A percentile compares a stretch with the other conserved stretches of the same genome.
Evolutionary conservation across 2,797 vertebrate genomes (phyloP).

Genomic region (Gallinago nigripennis): DNA sequence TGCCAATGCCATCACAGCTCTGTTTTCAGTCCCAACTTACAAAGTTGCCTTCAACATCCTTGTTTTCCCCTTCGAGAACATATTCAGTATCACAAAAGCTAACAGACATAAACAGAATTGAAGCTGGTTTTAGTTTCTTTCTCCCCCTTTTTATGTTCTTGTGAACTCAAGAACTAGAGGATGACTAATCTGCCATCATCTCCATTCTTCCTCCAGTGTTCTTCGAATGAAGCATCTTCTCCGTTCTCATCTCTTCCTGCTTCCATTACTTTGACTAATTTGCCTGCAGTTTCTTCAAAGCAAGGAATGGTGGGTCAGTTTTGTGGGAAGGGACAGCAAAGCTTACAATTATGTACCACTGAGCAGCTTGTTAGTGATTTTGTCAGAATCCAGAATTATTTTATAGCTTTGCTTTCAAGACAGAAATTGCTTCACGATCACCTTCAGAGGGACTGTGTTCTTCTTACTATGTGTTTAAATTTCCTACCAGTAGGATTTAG

Average conservation of each 20-base stretch:
- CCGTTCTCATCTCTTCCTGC: background rate
- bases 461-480: background rate
- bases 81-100: background rate
- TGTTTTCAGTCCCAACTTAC: background rate
- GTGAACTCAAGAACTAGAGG: background rate
- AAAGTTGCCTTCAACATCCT: background rate
- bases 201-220: background rate
- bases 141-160: background rate
- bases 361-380: background rate
- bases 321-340: background rate
- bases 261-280: background rate
- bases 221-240: background rate
- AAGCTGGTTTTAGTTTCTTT: background rate
- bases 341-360: background rate
- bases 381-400: background rate
- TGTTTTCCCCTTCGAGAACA: background rate
- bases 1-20: background rate
- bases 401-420: background rate
- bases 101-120: background rate
- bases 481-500: background rate
- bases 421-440: background rate
- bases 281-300: background rate
- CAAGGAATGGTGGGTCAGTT: background rate
- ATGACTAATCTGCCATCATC: background rate
- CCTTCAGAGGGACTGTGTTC: background rate